These are phyloP conservation scores for Leptobrachium leishanense DNA, from an alignment of 2,113 vertebrate species.

Conservation along the genomic window DNA sequence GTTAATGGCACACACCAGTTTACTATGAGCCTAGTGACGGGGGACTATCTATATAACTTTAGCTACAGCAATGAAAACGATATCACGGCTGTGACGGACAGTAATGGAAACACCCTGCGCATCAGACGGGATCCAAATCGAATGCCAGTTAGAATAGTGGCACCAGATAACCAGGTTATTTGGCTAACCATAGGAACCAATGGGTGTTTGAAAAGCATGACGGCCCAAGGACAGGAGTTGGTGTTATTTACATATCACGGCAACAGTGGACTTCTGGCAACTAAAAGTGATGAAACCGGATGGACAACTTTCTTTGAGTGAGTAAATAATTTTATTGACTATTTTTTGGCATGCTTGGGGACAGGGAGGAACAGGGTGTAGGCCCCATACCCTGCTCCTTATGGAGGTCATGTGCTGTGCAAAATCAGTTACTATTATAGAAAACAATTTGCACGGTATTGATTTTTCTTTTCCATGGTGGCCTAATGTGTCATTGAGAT, in stretches of 20 bases:
- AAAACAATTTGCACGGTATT: too few relatives aligned
- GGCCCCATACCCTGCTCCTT: too few relatives aligned
- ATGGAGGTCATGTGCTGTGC: too few relatives aligned
- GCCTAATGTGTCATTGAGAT: too few relatives aligned
- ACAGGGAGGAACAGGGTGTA: too few relatives aligned
- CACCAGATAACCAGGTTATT: constrained; percentile 95
- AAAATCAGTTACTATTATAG: too few relatives aligned
- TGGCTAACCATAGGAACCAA: constrained; percentile 94
- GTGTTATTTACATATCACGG: constrained; percentile 95
- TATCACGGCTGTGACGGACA: constrained; percentile 86
- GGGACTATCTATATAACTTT: constrained; percentile 90
- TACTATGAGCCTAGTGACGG: constrained; percentile 90
- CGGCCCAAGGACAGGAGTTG: constrained; percentile 88
- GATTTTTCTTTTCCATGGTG: too few relatives aligned
- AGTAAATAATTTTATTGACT: constrained; percentile 60
- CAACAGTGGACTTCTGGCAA: constrained; percentile 91
- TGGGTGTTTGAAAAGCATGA: constrained; percentile 88
- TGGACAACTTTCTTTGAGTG: constrained; percentile 99
- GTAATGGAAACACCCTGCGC: constrained; percentile 90
- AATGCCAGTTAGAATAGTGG: constrained; percentile 91
- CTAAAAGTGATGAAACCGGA: constrained; percentile 92
- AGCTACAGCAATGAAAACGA: constrained; percentile 95
- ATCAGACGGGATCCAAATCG: constrained; percentile 89
- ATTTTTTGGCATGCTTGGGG: too few relatives aligned
- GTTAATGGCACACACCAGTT: constrained; percentile 93